Evolutionary conservation across 2,888 invertebrate species (phyloP), one percentile per base, ranked within the genome.

Genomic region (Helobdella robusta): DNA sequence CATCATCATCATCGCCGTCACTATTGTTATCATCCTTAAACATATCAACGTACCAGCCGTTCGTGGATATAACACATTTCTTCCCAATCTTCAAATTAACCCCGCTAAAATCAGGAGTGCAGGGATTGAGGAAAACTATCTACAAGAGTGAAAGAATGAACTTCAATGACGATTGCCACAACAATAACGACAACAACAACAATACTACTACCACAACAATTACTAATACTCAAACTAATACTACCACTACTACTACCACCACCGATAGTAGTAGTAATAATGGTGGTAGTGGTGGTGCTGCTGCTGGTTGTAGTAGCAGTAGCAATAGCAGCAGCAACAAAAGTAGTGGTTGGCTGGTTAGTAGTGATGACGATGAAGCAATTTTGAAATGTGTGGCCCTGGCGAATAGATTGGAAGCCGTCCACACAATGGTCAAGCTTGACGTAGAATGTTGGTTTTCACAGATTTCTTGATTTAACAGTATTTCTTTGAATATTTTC

Each of bases 141-240:
- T 60, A 44, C 34, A 44, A 60, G 32, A 60, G 58, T 28, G 65
- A 65, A 34, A 35, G 65, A 8, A 48, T 40, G 48, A n/a, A n/a
- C n/a, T n/a, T n/a, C n/a, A n/a, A n/a, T n/a, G n/a, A n/a, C n/a
- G n/a, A n/a, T n/a, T n/a, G n/a, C n/a, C n/a, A n/a, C n/a, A n/a
- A n/a, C n/a, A n/a, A n/a, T n/a, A n/a, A n/a, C n/a, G n/a, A n/a
- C n/a, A n/a, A n/a, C n/a, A n/a, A n/a, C n/a, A n/a, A n/a, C n/a
- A n/a, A n/a, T n/a, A n/a, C n/a, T n/a, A n/a, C n/a, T n/a, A n/a
- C n/a, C n/a, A n/a, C n/a, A n/a, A n/a, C n/a, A n/a, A n/a, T n/a
- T n/a, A n/a, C n/a, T n/a, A n/a, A n/a, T n/a, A n/a, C n/a, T n/a
- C n/a, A n/a, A n/a, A n/a, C n/a, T n/a, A n/a, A n/a, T n/a, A n/a